phyloP scores from a whole-genome alignment of 1,140 invertebrate genomes.

The Cydia amplana region DNA sequence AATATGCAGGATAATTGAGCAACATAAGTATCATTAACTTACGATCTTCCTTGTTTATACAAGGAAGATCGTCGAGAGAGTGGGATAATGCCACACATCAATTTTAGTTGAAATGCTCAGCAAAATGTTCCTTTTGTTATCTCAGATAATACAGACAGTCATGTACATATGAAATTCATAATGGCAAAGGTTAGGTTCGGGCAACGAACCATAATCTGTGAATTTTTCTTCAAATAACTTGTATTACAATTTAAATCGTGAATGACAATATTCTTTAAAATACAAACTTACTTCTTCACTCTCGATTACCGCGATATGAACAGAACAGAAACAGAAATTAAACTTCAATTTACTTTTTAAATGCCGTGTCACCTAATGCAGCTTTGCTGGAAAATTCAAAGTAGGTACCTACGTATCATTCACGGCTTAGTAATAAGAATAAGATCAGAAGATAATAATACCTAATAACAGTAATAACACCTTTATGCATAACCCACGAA shows the following conservation, averaged over 20 bases:
- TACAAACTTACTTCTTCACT: too few species aligned
- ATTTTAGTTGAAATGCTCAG: slow-evolving; percentile 15
- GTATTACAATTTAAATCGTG: background rate
- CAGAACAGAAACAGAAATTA: too few species aligned
- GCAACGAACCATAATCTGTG: slow-evolving; percentile 1
- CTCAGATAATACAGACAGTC: slow-evolving; percentile 8
- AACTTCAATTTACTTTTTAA: too few species aligned
- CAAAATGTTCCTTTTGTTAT: slow-evolving; percentile 15
- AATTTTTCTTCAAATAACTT: background rate
- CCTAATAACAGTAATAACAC: too few species aligned
- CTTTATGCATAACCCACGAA: too few species aligned
- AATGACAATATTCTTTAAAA: too few species aligned
- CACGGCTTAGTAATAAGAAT: too few species aligned
- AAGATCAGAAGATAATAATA: too few species aligned
- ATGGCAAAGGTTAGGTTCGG: background rate
- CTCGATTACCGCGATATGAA: too few species aligned
- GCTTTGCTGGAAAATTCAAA: too few species aligned
- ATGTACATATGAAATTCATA: background rate
- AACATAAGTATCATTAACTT: slow-evolving; percentile 4
- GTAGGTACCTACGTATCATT: too few species aligned
- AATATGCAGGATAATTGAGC: slow-evolving; percentile 20
- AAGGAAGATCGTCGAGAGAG: background rate
- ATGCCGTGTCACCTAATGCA: too few species aligned
- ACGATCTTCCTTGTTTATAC: slow-evolving; percentile 6
- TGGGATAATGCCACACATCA: slow-evolving; percentile 23